A percentile compares a stretch with the other conserved stretches of the same genome.
Conservation (phyloP, 2,113 vertebrate genomes). For the Lampris megalopsis region DNA sequence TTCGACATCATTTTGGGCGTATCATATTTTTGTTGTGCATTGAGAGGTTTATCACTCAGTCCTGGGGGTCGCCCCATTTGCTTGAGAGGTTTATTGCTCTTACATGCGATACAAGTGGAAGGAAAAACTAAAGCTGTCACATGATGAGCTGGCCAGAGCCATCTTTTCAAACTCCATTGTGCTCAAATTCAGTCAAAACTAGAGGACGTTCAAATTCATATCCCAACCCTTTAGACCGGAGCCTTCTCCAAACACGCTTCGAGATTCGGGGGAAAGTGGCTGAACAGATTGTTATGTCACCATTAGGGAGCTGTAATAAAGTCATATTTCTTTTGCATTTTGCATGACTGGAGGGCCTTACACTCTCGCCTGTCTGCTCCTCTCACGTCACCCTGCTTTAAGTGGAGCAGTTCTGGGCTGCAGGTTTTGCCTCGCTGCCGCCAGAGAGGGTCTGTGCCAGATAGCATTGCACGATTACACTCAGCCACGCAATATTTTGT, state of each 20-base stretch:
- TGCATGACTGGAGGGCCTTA: slow-evolving; percentile 90
- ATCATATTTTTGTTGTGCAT: too few species aligned
- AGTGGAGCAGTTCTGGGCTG: slow-evolving; percentile 88
- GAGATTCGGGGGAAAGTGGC: slow-evolving; percentile 73
- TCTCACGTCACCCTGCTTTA: slow-evolving; percentile 90
- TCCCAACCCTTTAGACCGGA: slow-evolving; percentile 20
- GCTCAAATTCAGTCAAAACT: slow-evolving; percentile 41
- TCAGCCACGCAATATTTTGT: slow-evolving; percentile 64
- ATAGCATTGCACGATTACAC: slow-evolving; percentile 71
- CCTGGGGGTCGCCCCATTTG: neutral
- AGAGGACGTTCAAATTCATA: slow-evolving; percentile 17
- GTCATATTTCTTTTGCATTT: slow-evolving; percentile 91
- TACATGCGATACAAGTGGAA: slow-evolving; percentile 15
- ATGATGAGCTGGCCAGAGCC: slow-evolving; percentile 28
- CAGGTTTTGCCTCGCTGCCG: slow-evolving; percentile 86
- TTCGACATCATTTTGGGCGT: too few species aligned
- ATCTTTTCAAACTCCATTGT: slow-evolving; percentile 32
- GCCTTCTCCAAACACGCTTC: slow-evolving; percentile 56
- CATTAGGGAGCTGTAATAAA: slow-evolving; percentile 82
- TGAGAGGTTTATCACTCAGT: too few species aligned
- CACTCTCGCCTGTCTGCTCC: slow-evolving; percentile 93
- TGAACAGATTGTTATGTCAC: slow-evolving; percentile 86
- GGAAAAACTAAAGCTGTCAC: slow-evolving; percentile 16
- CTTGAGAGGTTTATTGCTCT: slow-evolving; percentile 13
- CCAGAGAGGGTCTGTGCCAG: slow-evolving; percentile 77